These are phyloP conservation scores for Amphimallon solstitiale DNA, from an alignment of 2,888 invertebrate genomes.

Conservation along the genomic window DNA sequence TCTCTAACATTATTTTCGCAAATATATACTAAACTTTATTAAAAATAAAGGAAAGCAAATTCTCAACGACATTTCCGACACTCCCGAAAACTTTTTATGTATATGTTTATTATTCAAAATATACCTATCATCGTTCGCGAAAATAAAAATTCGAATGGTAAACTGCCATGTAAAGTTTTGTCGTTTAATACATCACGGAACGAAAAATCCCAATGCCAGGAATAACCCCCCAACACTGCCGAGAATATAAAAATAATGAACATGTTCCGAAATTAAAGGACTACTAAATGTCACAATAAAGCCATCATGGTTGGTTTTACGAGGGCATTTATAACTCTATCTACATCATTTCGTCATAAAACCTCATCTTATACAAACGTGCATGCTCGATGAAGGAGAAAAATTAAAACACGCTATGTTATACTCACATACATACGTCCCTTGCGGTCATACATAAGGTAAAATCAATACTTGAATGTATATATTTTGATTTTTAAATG, in stretches of 20 bases:
- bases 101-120: too few species aligned
- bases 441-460: too few species aligned
- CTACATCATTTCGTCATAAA: constrained; percentile 32
- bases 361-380: not conserved
- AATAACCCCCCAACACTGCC: constrained; percentile 6
- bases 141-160: not conserved
- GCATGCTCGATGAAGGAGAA: not conserved
- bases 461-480: too few species aligned
- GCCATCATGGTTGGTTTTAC: constrained; percentile 34
- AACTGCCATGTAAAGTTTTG: not conserved
- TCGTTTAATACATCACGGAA: not conserved
- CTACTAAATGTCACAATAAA: constrained; percentile 37
- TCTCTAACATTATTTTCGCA: too few species aligned
- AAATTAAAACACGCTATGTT: constrained; percentile 22
- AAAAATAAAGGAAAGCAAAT: too few species aligned
- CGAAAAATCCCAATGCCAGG: constrained; percentile 13
- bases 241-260: constrained; percentile 37
- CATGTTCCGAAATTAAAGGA: constrained; percentile 35
- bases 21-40: too few species aligned
- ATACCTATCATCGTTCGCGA: constrained; percentile 19
- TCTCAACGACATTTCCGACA: too few species aligned
- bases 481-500: too few species aligned
- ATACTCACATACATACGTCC: too few species aligned
- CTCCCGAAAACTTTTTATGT: too few species aligned
- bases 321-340: constrained; percentile 36